Conservation (phyloP, 2,797 vertebrate species). For the Ciconia nigra region DNA sequence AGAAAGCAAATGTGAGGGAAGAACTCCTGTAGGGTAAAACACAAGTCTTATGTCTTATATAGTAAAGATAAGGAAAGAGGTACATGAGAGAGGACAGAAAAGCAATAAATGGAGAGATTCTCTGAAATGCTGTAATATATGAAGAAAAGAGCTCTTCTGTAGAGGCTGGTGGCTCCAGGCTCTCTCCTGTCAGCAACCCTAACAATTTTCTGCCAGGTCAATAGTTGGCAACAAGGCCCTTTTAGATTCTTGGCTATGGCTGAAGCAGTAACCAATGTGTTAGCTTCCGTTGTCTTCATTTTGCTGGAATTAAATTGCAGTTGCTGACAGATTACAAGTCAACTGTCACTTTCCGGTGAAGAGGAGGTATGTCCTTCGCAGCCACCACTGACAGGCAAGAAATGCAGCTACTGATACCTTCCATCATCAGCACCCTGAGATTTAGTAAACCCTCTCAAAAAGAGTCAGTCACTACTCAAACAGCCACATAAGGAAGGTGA, state of each 20-base stretch:
- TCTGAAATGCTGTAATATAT: not conserved
- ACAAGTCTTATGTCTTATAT: not conserved
- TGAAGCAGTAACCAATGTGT: not conserved
- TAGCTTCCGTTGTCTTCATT: not conserved
- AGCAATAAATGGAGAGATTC: not conserved
- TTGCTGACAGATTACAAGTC: not conserved
- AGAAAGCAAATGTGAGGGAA: not conserved
- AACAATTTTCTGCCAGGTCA: not conserved
- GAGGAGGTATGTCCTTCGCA: not conserved
- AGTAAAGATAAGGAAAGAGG: not conserved
- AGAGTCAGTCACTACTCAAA: not conserved
- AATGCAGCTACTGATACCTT: not conserved
- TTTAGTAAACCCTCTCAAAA: not conserved
- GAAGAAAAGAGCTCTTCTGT: not conserved
- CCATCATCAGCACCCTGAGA: not conserved
- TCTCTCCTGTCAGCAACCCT: not conserved
- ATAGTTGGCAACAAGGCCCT: accelerated
- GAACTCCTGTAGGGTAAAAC: not conserved
- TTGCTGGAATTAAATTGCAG: not conserved
- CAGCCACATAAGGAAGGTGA: not conserved
- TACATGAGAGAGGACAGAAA: not conserved
- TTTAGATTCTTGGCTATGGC: not conserved
- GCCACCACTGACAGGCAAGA: not conserved
- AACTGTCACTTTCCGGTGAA: not conserved
- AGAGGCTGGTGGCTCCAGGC: not conserved